A percentile compares a stretch with the other conserved stretches of the same genome.
Conservation (phyloP, 2,888 invertebrate genomes). For the Hyppa rectilinea region DNA sequence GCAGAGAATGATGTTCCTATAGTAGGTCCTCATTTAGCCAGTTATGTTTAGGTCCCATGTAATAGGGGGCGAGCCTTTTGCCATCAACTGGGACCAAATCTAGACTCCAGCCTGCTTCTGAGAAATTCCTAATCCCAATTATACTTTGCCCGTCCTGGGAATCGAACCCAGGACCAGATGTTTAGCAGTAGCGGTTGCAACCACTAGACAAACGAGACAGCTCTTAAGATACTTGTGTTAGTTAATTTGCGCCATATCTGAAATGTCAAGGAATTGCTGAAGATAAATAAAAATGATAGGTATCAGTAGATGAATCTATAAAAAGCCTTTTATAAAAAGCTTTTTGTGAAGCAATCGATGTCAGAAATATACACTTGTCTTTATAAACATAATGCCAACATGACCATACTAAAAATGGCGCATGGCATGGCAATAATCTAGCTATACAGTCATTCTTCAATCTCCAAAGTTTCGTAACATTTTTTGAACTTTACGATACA, state of each 20-base stretch:
- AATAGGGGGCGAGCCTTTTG: too few relatives aligned
- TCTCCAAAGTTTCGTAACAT: neutral
- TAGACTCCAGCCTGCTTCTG: too few relatives aligned
- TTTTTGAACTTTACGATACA: too few relatives aligned
- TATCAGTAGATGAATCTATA: slow-evolving; percentile 18
- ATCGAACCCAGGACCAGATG: too few relatives aligned
- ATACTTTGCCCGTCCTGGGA: too few relatives aligned
- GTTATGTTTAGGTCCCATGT: too few relatives aligned
- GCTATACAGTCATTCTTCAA: neutral
- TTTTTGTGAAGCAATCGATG: slow-evolving; percentile 34
- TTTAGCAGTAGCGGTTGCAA: too few relatives aligned
- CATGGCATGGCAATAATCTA: neutral
- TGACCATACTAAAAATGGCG: neutral
- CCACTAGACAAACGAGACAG: too few relatives aligned
- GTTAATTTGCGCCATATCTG: slow-evolving; percentile 37
- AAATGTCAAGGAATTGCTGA: slow-evolving; percentile 66
- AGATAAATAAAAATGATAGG: neutral
- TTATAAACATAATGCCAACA: slow-evolving; percentile 4
- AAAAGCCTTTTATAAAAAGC: slow-evolving; percentile 29
- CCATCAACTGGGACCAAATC: too few relatives aligned
- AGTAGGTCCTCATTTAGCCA: too few relatives aligned
- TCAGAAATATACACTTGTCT: slow-evolving; percentile 21
- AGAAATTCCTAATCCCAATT: too few relatives aligned
- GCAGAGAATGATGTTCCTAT: too few relatives aligned
- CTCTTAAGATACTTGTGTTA: slow-evolving; percentile 11